These are phyloP conservation scores for Vulpes ferrilata DNA, from an alignment of 2,113 vertebrate genomes.

Conservation along the genomic window DNA sequence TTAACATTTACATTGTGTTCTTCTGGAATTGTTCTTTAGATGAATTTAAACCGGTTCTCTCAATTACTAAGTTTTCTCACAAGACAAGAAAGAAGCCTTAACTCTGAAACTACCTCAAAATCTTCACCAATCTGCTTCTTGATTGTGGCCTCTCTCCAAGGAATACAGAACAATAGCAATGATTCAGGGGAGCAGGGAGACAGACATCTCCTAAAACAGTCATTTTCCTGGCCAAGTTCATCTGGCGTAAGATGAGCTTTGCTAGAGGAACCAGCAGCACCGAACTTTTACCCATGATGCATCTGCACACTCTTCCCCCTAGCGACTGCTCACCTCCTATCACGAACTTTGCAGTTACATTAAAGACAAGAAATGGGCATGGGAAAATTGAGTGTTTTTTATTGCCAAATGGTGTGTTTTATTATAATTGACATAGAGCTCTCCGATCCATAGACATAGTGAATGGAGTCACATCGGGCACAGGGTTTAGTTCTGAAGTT, in stretches of 20 bases:
- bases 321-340: background rate
- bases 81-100: slow-evolving; percentile 24
- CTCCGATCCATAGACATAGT: background rate
- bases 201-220: background rate
- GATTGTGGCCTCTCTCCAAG: background rate
- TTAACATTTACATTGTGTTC: background rate
- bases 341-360: background rate
- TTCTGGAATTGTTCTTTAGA: slow-evolving; percentile 45
- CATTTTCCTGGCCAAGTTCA: background rate
- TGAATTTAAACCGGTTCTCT: slow-evolving; percentile 46
- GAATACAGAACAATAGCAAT: background rate
- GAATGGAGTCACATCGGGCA: background rate
- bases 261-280: background rate
- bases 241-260: background rate
- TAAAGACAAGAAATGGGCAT: background rate
- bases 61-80: slow-evolving; percentile 5
- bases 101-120: background rate
- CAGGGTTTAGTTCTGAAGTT: background rate
- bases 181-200: background rate
- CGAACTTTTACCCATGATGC: background rate
- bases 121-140: background rate
- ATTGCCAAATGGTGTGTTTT: background rate
- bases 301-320: background rate
- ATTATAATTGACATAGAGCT: background rate
- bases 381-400: background rate